Percentiles rank a stretch among this genome's conserved stretches.
Conservation (phyloP, 2,797 vertebrate species). For the Chloroceryle inda region DNA sequence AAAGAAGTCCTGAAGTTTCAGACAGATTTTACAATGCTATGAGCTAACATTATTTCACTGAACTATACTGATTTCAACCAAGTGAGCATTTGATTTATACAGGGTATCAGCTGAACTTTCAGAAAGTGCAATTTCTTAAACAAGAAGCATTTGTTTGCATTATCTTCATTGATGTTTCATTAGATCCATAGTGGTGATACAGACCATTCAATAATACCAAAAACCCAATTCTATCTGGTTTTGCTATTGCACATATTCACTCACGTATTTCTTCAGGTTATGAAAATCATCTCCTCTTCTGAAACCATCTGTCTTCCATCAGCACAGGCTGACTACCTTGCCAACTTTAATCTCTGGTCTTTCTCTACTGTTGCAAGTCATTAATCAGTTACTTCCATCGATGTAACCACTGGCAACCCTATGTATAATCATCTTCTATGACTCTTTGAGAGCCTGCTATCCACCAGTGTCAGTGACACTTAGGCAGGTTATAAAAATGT, state of each 20-base stretch:
- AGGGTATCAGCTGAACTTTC: conserved; percentile 2
- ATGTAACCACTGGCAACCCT: conserved; percentile 23
- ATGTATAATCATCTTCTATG: conserved; percentile 51
- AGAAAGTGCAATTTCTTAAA: conserved; percentile 31
- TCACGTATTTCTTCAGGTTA: conserved; percentile 3
- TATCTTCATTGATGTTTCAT: conserved; percentile 27
- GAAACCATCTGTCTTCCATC: conserved; percentile 44
- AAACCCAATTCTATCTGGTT: neutral
- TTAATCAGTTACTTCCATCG: conserved; percentile 60
- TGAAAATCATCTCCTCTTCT: neutral
- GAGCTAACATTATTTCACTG: neutral
- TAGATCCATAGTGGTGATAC: neutral
- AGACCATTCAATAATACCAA: neutral
- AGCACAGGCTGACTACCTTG: conserved; percentile 4
- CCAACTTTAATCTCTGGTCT: conserved; percentile 27
- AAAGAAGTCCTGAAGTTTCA: neutral
- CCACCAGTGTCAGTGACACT: conserved; percentile 16
- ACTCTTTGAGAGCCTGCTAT: conserved; percentile 35
- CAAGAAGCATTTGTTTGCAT: conserved; percentile 46
- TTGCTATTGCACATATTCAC: neutral
- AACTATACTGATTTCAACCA: neutral
- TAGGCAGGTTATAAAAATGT: conserved; percentile 28
- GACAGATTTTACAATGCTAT: neutral
- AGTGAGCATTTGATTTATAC: neutral
- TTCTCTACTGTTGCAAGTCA: conserved; percentile 27